A percentile compares a stretch with the other conserved stretches of the same genome.
These are phyloP conservation scores for Sylvicola fuscatus DNA, from an alignment of 2,888 invertebrate species.

Conservation along the genomic window DNA sequence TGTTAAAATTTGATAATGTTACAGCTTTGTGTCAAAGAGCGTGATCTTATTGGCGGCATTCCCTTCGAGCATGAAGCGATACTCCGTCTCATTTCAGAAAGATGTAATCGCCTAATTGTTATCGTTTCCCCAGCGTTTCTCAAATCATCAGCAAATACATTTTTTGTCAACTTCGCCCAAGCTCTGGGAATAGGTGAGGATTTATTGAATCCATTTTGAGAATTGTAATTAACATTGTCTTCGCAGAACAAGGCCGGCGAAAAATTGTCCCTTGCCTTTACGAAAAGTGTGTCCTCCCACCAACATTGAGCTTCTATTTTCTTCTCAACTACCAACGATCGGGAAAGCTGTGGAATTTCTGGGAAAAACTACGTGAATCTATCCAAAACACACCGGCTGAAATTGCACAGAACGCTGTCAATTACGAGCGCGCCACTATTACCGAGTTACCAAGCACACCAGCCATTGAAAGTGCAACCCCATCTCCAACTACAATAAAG, in stretches of 20 bases:
- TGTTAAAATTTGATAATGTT: conserved; percentile 10
- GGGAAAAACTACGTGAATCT: conserved; percentile 42
- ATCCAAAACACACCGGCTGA: conserved; percentile 17
- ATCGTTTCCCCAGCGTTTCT: conserved; percentile 61
- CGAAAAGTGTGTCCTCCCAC: conserved; percentile 39
- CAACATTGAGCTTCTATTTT: conserved; percentile 41
- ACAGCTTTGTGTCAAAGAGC: conserved; percentile 55
- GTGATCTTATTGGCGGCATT: conserved; percentile 48
- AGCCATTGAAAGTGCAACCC: conserved; percentile 6
- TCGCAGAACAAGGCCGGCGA: conserved; percentile 30
- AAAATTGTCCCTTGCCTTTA: conserved; percentile 56
- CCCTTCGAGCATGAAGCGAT: conserved; percentile 51
- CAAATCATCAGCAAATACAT: conserved; percentile 50
- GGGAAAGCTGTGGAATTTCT: conserved; percentile 40
- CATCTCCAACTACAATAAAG: no score
- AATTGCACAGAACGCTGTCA: conserved; percentile 13
- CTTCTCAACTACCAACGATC: conserved; percentile 36
- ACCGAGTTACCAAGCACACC: neutral
- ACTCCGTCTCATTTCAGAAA: conserved; percentile 46
- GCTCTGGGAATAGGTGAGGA: conserved; percentile 61
- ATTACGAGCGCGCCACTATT: no score
- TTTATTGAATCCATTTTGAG: conserved; percentile 9
- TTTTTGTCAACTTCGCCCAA: conserved; percentile 61
- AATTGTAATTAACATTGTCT: conserved; percentile 9
- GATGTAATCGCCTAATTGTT: conserved; percentile 60